A percentile compares a stretch with the other conserved stretches of the same genome.
Conservation (phyloP, 2,113 vertebrate species). For the Barbus barbus region DNA sequence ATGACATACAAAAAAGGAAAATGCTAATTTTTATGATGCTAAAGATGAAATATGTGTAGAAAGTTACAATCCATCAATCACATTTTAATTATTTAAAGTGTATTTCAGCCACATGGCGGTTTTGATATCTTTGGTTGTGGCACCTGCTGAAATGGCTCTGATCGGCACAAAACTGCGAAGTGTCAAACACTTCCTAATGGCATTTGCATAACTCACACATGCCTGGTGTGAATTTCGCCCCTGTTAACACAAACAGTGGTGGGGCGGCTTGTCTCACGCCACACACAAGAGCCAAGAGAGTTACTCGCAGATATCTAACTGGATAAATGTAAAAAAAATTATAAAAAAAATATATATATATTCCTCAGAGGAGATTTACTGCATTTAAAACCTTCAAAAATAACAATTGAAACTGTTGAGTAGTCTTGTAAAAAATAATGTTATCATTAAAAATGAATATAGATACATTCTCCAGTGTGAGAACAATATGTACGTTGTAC, state of each 20-base stretch:
- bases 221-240: constrained; percentile 66
- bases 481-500: too few relatives aligned
- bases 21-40: not conserved
- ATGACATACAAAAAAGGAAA: not conserved
- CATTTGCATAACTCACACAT: constrained; percentile 42
- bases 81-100: not conserved
- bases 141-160: constrained; percentile 33
- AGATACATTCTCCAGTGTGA: too few relatives aligned
- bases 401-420: too few relatives aligned
- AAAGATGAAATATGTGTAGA: not conserved
- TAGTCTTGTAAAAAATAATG: too few relatives aligned
- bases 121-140: constrained; percentile 30
- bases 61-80: not conserved
- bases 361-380: too few relatives aligned
- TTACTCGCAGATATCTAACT: not conserved
- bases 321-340: not conserved
- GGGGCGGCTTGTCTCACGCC: not conserved
- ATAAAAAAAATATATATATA: not conserved
- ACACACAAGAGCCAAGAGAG: constrained; percentile 17
- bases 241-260: constrained; percentile 65
- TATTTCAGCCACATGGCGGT: constrained; percentile 28
- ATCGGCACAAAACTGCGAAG: constrained; percentile 25
- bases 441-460: too few relatives aligned
- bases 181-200: constrained; percentile 32
- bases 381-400: too few relatives aligned